Base-by-base conservation (phyloP, 1,140 invertebrate genomes). In the Dendroctonus valens region DNA sequence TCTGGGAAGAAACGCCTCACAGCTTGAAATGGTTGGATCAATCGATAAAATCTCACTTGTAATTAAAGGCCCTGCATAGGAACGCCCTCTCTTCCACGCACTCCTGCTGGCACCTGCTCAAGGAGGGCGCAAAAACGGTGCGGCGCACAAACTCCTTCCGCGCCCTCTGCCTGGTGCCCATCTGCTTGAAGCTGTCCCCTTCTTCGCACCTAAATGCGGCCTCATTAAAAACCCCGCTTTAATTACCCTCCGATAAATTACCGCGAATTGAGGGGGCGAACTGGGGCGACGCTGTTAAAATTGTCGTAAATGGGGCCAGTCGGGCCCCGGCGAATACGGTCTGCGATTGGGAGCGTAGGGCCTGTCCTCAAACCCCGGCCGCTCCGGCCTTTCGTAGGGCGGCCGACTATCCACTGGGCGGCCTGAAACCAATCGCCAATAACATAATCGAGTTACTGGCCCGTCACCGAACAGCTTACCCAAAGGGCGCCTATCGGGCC, bases 51-150 rank as follows among this genome's bases (percentile, higher is more conserved):
- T 26, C 39, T 75, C 79, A 87, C 82, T 89, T 87, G 80, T 87
- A 94, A 81, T 94, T 95, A 79, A 94, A 94, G 9, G 92, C 91
- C 73, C 89, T 81, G 72, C 93, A 95, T n/a, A 91, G 84, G 74
- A 94, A 94, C 74, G 94, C 92, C 70, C 88, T 82, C 7, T 88
- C 85, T 74, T 93, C 90, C 11, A 87, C 84, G 76, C 93, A 95
- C 76, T 92, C 91, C 60, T 88, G 80, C 76, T 94, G 89, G 76
- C 92, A 94, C 46, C 91, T 86, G 0, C 84, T 83, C 67, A 94
- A 76, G 5, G 87, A 88, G 5, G 89, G 85, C 0, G 87, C 87
- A 6, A 87, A 86, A 3, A 89, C 84, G 51, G 89, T 88, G 49
- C 91, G 83, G 37, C 90, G 81, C 1, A 95, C 86, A 73, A 89